Base-by-base conservation (phyloP, 2,888 invertebrate species). In the Mesorhabditis sp. region DNA sequence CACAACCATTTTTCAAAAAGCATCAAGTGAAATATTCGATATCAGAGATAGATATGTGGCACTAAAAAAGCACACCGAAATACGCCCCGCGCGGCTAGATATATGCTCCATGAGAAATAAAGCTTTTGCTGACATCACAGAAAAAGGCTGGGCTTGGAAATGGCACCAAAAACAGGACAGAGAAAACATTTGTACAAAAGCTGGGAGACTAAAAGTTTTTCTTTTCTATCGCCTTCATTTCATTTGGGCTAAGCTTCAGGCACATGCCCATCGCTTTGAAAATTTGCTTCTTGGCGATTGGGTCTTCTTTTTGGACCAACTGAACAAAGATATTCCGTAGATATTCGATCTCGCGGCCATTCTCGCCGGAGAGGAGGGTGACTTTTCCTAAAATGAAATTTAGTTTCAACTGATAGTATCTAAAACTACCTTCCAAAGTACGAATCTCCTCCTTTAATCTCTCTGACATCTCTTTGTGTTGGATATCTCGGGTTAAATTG, bases 261-360 rank as follows among this genome's bases (percentile, higher is more conserved):
- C 93, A 50, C 58, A 50, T 63, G 10, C 41, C 64, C 13, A 15
- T 63, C 13, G n/a, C 64, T 15, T 63, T 7, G 28, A 63, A 63
- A 63, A 94, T 94, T 83, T 93, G 92, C 45, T 89, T 89, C 71
- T 91, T 90, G 0, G 91, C 91, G 3, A 89, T 90, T 45, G 88
- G 86, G 86, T 92, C 92, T 0, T 89, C 89, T 2, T 91, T 91
- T 70, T 91, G 89, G 45, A 94, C 88, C 85, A 91, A 94, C 74
- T 92, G 92, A 68, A 93, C 90, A 67, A 93, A 91, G 4, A 94
- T 93, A 87, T 94, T 94, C 86, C 94, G 93, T 70, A 94, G 87
- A 86, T 94, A 94, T 86, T 94, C 94, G 61, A 94, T 87, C 87
- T 72, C 70, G 50, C 63, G 67, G 92, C 92, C 86, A 3, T 61